These are phyloP conservation scores for Abrostola triplasia DNA, from an alignment of 2,888 invertebrate genomes.

Conservation along the genomic window DNA sequence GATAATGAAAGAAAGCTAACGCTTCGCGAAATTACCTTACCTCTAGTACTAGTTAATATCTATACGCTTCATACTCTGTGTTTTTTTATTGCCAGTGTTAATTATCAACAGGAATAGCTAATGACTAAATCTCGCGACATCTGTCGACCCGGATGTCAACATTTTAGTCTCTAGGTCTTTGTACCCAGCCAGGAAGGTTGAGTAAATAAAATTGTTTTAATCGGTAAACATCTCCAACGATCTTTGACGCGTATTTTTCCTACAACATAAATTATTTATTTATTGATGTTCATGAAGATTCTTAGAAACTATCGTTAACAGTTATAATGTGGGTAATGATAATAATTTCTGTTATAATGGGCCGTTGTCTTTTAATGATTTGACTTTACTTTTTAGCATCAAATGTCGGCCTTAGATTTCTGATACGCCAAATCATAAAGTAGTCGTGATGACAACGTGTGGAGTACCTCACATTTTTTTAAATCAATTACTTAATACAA, in stretches of 20 bases:
- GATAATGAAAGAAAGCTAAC: too few species aligned
- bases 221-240: slow-evolving; percentile 1
- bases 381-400: too few species aligned
- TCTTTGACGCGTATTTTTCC: not conserved
- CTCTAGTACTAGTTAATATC: too few species aligned
- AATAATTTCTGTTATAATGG: not conserved
- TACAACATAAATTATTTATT: not conserved
- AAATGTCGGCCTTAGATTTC: too few species aligned
- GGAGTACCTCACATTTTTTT: not conserved
- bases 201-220: slow-evolving; percentile 1
- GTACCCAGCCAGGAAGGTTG: not conserved
- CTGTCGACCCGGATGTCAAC: not conserved
- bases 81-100: not conserved
- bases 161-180: slow-evolving; percentile 4
- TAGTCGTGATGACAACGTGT: too few species aligned
- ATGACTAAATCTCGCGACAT: not conserved
- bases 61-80: too few species aligned
- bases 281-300: not conserved
- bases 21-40: too few species aligned
- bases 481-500: too few species aligned
- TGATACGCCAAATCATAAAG: too few species aligned
- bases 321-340: not conserved
- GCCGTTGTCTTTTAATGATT: not conserved
- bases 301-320: not conserved
- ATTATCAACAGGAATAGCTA: not conserved